These are phyloP conservation scores for Scolopax rusticola DNA, from an alignment of 2,797 vertebrate genomes.

Conservation along the genomic window DNA sequence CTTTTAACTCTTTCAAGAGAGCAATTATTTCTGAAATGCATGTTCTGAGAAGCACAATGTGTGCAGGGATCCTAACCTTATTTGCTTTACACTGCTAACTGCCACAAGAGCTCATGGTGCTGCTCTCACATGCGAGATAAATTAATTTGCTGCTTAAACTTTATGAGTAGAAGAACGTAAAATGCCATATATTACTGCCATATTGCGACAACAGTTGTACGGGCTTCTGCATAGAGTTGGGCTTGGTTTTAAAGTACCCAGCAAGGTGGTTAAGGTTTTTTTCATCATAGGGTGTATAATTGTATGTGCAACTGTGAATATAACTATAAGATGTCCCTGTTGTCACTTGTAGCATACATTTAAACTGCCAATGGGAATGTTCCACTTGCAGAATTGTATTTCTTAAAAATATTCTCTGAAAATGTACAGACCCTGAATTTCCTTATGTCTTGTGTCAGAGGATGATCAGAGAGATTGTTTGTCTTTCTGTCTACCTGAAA, in stretches of 20 bases:
- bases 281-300: not conserved
- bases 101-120: not conserved
- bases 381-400: not conserved
- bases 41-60: not conserved
- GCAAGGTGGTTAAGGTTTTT: not conserved
- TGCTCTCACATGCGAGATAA: not conserved
- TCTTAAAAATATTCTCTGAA: not conserved
- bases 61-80: not conserved
- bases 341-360: not conserved
- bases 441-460: not conserved
- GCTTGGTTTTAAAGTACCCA: not conserved
- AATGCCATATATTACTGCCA: not conserved
- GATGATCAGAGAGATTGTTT: not conserved
- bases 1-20: constrained; percentile 37
- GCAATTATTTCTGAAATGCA: not conserved
- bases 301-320: not conserved
- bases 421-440: not conserved
- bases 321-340: not conserved
- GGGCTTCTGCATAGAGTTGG: not conserved
- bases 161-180: not conserved
- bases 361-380: not conserved
- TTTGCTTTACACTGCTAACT: not conserved
- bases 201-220: not conserved
- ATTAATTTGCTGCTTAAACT: constrained; percentile 8
- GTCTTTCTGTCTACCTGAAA: not conserved